Evolutionary conservation across 2,113 vertebrate genomes (phyloP), one percentile per base, ranked within the genome.

Genomic region (Pedetes capensis): DNA sequence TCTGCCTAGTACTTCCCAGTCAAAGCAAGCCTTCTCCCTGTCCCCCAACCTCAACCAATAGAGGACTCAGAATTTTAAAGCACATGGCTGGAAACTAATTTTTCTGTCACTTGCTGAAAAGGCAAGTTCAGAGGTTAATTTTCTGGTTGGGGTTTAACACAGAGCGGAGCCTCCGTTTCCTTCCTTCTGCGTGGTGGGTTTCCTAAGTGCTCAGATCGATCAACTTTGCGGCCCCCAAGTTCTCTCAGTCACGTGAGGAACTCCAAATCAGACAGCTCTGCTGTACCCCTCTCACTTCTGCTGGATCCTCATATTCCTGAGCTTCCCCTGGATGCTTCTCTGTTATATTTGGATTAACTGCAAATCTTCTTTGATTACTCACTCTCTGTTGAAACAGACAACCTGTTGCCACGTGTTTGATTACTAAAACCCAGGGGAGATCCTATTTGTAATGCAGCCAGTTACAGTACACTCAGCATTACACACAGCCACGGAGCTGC

Each of bases 371-470:
- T 47, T 59, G 34, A 96, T 98, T 44, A 88, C 81, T 88, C 76
- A 91, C 95, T 95, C 86, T 64, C 95, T 96, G 97, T 93, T 94
- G 95, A 97, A 97, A 96, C 95, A 97, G 97, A 97, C 97, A 63
- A 97, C 97, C 97, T 97, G 97, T 97, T 98, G 97, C 95, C 97
- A 93, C 5, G 0, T 44, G 93, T 95, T 93, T 96, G 94, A 92
- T 95, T 97, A 32, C 95, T 8, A 76, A 76, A 68, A 95, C 98
- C 97, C 44, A 0, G 32, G 97, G 97, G 98, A 98, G 96, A 87
- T 93, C 97, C 98, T 88, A 2, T 71, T 96, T 85, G 95, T 0
- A 64, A 61, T 13, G 12, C 95, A 92, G 92, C 96, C 96, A 8
- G 93, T 97, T 94, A 95, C 94, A 4, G 49, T 20, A 16, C 79